Evolutionary conservation across 2,888 invertebrate genomes (phyloP).

Genomic region (Drosophila imparisetae): DNA sequence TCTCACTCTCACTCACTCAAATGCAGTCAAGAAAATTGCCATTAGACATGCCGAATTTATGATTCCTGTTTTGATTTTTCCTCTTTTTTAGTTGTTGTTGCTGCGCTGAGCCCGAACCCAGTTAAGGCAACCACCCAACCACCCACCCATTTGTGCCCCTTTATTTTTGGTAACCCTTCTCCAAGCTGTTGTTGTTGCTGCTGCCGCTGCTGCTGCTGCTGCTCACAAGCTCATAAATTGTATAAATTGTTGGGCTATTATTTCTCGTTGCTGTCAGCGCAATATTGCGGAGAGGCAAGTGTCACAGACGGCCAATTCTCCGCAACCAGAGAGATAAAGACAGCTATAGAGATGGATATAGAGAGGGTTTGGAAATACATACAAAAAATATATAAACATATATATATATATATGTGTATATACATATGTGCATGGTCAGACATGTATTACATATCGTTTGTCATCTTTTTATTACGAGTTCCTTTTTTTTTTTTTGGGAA

Average conservation of each 20-base stretch:
- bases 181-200: slow-evolving; percentile 24
- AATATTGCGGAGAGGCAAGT: slow-evolving; percentile 82
- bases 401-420: not conserved
- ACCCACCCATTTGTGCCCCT: slow-evolving; percentile 31
- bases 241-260: slow-evolving; percentile 82
- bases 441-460: slow-evolving; percentile 52
- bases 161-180: slow-evolving; percentile 49
- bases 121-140: slow-evolving; percentile 5
- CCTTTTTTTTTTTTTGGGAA: slow-evolving; percentile 5
- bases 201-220: slow-evolving; percentile 36
- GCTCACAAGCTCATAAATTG: slow-evolving; percentile 75
- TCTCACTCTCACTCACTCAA: not conserved
- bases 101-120: not conserved
- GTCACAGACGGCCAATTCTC: slow-evolving; percentile 53
- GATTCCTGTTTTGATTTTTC: slow-evolving; percentile 79
- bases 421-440: slow-evolving; percentile 42
- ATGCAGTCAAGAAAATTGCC: slow-evolving; percentile 64
- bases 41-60: slow-evolving; percentile 83
- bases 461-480: slow-evolving; percentile 39
- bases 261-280: slow-evolving; percentile 81
- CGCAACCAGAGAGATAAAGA: slow-evolving; percentile 8
- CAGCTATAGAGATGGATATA: not conserved
- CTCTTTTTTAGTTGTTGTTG: slow-evolving; percentile 16
- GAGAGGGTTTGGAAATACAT: slow-evolving; percentile 22
- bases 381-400: not conserved